These are phyloP conservation scores for Trichogramma evanescens DNA, from an alignment of 2,888 invertebrate species.

Conservation along the genomic window DNA sequence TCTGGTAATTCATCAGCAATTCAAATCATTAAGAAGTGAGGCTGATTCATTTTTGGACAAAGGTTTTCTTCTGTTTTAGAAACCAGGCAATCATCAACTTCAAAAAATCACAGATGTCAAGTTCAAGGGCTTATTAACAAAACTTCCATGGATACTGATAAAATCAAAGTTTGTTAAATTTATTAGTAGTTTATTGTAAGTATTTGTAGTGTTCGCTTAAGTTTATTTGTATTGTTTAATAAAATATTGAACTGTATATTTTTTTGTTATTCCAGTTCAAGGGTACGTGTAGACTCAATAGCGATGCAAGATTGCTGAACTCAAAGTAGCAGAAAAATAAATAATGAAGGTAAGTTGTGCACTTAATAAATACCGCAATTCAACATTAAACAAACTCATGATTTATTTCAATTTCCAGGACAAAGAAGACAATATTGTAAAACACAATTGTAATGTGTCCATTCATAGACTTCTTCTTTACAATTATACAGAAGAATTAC, in stretches of 20 bases:
- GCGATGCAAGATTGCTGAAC: slow-evolving; percentile 83
- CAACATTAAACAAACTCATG: neutral
- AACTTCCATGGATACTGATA: slow-evolving; percentile 99
- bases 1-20: slow-evolving; percentile 93
- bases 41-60: slow-evolving; percentile 96
- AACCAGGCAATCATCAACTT: slow-evolving; percentile 95
- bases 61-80: slow-evolving; percentile 92
- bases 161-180: slow-evolving; percentile 67
- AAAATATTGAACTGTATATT: slow-evolving; percentile 18
- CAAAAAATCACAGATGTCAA: no score
- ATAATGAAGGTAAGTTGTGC: slow-evolving; percentile 74
- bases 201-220: neutral
- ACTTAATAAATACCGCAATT: neutral
- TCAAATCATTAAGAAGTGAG: slow-evolving; percentile 95
- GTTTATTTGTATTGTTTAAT: no score
- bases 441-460: slow-evolving; percentile 94
- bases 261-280: slow-evolving; percentile 76
- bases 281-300: slow-evolving; percentile 86
- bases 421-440: slow-evolving; percentile 93
- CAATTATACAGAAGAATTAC: slow-evolving; percentile 99
- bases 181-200: neutral
- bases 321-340: slow-evolving; percentile 96
- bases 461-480: slow-evolving; percentile 98
- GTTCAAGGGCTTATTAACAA: slow-evolving; percentile 96
- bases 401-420: slow-evolving; percentile 49